Evolutionary conservation across 2,113 vertebrate species (phyloP).

Genomic region (Epinephelus fuscoguttatus): DNA sequence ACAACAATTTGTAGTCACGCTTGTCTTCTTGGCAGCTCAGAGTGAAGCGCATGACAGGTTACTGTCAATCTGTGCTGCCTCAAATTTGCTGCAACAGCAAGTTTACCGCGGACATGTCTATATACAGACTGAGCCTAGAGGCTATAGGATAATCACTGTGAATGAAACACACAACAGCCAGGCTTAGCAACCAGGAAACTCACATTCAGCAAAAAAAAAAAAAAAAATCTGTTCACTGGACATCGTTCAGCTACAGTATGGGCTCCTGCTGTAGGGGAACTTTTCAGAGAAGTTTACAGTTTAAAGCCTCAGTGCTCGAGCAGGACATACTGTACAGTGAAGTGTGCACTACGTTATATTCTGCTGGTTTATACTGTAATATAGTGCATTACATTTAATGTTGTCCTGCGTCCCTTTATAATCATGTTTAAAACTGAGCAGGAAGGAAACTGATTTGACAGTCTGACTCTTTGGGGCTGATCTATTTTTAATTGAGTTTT

Average conservation of each 20-base stretch:
- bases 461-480: too few relatives aligned
- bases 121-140: conserved; percentile 72
- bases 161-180: conserved; percentile 73
- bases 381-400: background rate
- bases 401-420: background rate
- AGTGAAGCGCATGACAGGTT: conserved; percentile 52
- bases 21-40: conserved; percentile 26
- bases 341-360: background rate
- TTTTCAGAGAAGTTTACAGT: conserved; percentile 16
- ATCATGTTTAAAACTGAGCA: background rate
- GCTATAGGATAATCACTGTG: conserved; percentile 73
- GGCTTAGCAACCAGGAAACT: conserved; percentile 72
- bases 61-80: conserved; percentile 64
- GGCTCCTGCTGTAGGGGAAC: conserved; percentile 33
- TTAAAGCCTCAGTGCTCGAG: conserved; percentile 14
- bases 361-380: background rate
- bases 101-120: conserved; percentile 65
- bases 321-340: background rate
- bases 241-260: conserved; percentile 37
- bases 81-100: conserved; percentile 75
- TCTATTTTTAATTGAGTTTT: too few relatives aligned
- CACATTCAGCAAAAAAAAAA: conserved; percentile 73
- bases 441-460: background rate
- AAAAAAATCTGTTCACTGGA: conserved; percentile 51
- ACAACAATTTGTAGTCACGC: background rate